Percentiles rank a stretch among this genome's conserved stretches.
phyloP scores from a whole-genome alignment of 2,113 vertebrate species.

The Microcebus tavaratra region DNA sequence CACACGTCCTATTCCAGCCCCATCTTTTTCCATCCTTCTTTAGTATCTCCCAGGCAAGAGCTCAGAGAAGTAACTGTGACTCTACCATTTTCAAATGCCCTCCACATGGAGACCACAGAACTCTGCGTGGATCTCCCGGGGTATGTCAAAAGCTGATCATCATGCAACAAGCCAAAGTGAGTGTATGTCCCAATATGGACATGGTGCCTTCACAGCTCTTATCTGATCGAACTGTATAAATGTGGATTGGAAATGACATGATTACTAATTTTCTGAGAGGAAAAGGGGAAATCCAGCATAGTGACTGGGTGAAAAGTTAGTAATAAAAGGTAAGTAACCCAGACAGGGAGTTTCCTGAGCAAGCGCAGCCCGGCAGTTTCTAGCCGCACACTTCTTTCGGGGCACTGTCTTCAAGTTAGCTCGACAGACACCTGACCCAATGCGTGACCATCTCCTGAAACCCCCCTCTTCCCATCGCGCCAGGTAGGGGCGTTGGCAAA shows the following conservation, averaged over 20 bases:
- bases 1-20: not conserved
- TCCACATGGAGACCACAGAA: not conserved
- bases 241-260: constrained; percentile 52
- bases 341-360: constrained; percentile 74
- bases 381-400: not conserved
- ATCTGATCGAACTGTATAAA: constrained; percentile 40
- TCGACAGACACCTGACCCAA: not conserved
- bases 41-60: not conserved
- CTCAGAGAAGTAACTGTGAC: not conserved
- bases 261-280: constrained; percentile 50
- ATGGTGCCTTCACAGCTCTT: not conserved
- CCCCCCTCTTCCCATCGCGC: not conserved
- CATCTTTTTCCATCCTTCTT: not conserved
- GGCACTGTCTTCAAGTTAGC: not conserved
- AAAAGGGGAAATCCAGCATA: constrained; percentile 70
- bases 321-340: constrained; percentile 71
- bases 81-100: not conserved
- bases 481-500: constrained; percentile 32
- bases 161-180: not conserved
- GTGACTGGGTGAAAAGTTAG: constrained; percentile 64
- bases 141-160: not conserved
- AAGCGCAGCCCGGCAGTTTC: not conserved
- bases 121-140: not conserved
- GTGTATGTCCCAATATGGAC: not conserved
- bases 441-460: not conserved